Conservation (phyloP, 1,140 invertebrate species). For the Macrobrachium nipponense region DNA sequence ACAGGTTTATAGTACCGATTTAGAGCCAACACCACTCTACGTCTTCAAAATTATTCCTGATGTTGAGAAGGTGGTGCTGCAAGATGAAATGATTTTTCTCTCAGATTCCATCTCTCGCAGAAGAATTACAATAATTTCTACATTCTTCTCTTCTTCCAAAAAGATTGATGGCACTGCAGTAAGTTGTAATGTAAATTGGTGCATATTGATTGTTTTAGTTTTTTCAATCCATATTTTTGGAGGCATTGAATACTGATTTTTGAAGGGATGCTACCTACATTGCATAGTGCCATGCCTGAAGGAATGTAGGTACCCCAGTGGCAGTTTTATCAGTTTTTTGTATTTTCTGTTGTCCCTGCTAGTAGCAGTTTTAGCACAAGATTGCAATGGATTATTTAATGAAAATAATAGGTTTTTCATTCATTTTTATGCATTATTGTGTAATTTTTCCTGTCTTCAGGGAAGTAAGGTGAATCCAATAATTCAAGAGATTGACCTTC, state of each 20-base stretch:
- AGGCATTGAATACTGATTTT: no score
- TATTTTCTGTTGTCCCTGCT: no score
- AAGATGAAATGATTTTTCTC: slow-evolving; percentile 76
- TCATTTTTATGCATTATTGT: not conserved
- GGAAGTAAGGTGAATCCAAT: slow-evolving; percentile 67
- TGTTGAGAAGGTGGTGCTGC: slow-evolving; percentile 73
- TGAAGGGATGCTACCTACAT: no score
- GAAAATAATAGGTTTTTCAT: not conserved
- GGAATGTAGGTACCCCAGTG: no score
- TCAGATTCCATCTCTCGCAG: slow-evolving; percentile 70
- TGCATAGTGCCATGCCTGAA: no score
- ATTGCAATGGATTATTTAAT: no score
- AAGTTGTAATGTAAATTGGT: slow-evolving; percentile 43
- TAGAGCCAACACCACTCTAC: slow-evolving; percentile 76
- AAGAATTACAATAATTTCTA: slow-evolving; percentile 73
- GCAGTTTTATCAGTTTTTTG: no score
- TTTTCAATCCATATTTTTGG: not conserved
- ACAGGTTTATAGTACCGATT: slow-evolving; percentile 72
- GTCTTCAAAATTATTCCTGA: slow-evolving; percentile 77
- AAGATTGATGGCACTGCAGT: slow-evolving; percentile 73
- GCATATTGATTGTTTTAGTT: not conserved
- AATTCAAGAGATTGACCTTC: slow-evolving; percentile 68
- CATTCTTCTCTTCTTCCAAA: slow-evolving; percentile 74
- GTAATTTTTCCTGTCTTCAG: slow-evolving; percentile 60
- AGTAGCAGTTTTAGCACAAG: no score